These are phyloP conservation scores for Neria commutata DNA, from an alignment of 2,888 invertebrate genomes.

Conservation along the genomic window DNA sequence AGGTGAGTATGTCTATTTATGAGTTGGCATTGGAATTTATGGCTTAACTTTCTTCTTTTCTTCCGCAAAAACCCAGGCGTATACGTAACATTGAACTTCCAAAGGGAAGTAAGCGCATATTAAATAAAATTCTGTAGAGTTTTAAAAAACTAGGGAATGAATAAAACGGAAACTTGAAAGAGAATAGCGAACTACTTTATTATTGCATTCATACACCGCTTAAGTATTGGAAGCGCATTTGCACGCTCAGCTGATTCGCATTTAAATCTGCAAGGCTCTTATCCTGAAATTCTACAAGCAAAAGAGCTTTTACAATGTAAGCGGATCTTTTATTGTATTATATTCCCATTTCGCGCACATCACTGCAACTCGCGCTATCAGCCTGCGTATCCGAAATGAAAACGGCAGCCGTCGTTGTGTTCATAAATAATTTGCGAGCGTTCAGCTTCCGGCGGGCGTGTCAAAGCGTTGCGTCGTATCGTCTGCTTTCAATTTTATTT, in stretches of 20 bases:
- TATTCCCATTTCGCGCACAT: too few relatives aligned
- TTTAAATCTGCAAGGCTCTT: too few relatives aligned
- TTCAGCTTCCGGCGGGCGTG: not conserved
- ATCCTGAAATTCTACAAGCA: too few relatives aligned
- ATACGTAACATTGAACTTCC: not conserved
- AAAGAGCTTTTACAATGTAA: too few relatives aligned
- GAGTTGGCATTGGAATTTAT: too few relatives aligned
- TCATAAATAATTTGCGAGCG: not conserved
- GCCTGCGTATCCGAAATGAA: not conserved
- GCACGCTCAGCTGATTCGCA: not conserved
- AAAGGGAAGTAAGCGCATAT: not conserved
- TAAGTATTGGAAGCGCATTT: not conserved
- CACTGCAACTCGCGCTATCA: not conserved
- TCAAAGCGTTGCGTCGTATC: not conserved
- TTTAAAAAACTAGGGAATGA: not conserved
- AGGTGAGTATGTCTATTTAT: too few relatives aligned
- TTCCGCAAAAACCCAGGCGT: not conserved
- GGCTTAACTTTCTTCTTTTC: too few relatives aligned
- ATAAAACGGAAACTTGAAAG: not conserved
- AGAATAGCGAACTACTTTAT: not conserved
- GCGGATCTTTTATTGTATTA: too few relatives aligned
- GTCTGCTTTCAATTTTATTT: not conserved
- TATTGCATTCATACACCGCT: not conserved
- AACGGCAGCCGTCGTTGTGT: not conserved
- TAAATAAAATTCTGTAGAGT: not conserved